Evolutionary conservation across 2,888 invertebrate genomes (phyloP).

Genomic region (Iselma pallidipennis): DNA sequence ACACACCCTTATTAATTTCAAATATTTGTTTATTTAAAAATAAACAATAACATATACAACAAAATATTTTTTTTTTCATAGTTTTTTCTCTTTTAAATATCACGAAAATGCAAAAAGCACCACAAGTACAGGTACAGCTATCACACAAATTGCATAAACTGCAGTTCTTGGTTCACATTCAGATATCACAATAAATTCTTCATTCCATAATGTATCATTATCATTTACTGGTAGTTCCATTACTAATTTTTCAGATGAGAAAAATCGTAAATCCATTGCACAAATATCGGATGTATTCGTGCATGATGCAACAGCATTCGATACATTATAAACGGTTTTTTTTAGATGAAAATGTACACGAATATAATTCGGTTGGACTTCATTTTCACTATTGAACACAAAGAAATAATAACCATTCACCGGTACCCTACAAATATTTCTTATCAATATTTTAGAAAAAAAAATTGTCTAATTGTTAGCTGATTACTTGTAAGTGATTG

Average conservation of each 20-base stretch:
- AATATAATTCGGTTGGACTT: slow-evolving; percentile 72
- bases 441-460: not conserved
- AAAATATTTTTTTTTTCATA: too few relatives aligned
- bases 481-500: slow-evolving; percentile 68
- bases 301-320: slow-evolving; percentile 65
- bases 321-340: slow-evolving; percentile 72
- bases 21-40: not conserved
- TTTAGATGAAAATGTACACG: slow-evolving; percentile 70
- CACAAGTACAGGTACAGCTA: slow-evolving; percentile 73
- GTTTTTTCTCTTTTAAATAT: too few relatives aligned
- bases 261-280: slow-evolving; percentile 67
- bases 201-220: slow-evolving; percentile 73
- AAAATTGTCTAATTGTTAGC: too few relatives aligned
- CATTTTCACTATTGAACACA: slow-evolving; percentile 81
- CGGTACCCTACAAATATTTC: slow-evolving; percentile 63
- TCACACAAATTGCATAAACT: slow-evolving; percentile 68
- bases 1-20: too few relatives aligned
- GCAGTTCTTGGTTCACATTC: slow-evolving; percentile 76
- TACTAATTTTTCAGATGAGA: slow-evolving; percentile 70
- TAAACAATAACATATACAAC: not conserved
- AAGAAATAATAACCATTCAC: slow-evolving; percentile 81
- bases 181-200: slow-evolving; percentile 73
- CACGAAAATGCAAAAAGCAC: slow-evolving; percentile 73
- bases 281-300: slow-evolving; percentile 67
- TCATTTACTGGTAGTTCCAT: slow-evolving; percentile 67